Evolutionary conservation across 2,113 vertebrate species (phyloP).

Genomic region (Pelvicachromis taeniatus): DNA sequence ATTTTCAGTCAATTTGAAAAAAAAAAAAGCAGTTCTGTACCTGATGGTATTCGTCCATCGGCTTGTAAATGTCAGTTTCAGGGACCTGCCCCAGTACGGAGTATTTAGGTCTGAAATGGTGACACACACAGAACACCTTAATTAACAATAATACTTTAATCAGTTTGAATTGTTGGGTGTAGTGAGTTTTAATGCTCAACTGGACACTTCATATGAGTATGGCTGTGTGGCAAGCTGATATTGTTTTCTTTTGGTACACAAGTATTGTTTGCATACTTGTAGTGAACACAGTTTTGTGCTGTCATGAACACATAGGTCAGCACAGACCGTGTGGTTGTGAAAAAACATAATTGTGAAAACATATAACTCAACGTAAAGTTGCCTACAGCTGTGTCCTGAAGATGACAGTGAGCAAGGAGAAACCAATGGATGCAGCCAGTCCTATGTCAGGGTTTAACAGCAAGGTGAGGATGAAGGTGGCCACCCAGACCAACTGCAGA

Average conservation of each 20-base stretch:
- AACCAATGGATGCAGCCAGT: constrained; percentile 77
- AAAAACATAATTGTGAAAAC: background rate
- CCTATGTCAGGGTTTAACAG: constrained; percentile 87
- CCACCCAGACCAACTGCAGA: constrained; percentile 82
- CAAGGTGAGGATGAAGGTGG: constrained; percentile 83
- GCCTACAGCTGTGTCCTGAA: constrained; percentile 88
- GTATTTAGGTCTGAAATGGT: constrained; percentile 81
- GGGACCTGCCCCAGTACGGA: constrained; percentile 86
- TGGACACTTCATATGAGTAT: background rate
- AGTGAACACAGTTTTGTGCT: background rate
- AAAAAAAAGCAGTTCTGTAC: constrained; percentile 59
- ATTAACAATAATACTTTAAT: background rate
- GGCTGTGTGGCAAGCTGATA: background rate
- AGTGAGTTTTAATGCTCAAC: background rate
- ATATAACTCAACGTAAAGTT: background rate
- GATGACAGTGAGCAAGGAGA: constrained; percentile 85
- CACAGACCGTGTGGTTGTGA: background rate
- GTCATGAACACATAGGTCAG: background rate
- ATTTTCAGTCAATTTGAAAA: fast-evolving
- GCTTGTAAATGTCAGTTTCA: constrained; percentile 84
- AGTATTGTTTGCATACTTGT: fast-evolving
- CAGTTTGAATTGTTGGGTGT: background rate
- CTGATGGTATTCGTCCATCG: constrained; percentile 80
- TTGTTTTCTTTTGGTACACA: background rate
- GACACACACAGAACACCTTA: background rate